These are phyloP conservation scores for Ceratina japonica DNA, from an alignment of 1,140 invertebrate genomes.

Conservation along the genomic window DNA sequence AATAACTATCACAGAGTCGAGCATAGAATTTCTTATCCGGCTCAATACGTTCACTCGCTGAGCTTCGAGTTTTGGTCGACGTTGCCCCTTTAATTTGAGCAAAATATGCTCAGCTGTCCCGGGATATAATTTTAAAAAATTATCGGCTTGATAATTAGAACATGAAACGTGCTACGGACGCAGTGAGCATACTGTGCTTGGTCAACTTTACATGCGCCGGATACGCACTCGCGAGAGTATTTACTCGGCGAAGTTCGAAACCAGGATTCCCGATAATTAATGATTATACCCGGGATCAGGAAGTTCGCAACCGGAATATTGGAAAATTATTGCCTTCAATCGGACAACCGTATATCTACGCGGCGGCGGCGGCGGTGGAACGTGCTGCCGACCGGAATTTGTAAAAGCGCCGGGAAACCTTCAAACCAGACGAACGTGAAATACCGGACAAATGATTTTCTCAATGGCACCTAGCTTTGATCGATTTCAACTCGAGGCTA, in stretches of 20 bases:
- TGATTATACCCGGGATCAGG: slow-evolving; percentile 60
- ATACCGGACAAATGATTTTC: slow-evolving; percentile 14
- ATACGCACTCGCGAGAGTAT: slow-evolving; percentile 45
- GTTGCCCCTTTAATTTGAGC: no score
- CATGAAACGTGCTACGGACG: slow-evolving; percentile 31
- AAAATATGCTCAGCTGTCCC: background rate
- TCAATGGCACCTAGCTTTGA: background rate
- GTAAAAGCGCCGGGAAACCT: slow-evolving; percentile 23
- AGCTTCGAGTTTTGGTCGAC: no score
- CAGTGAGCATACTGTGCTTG: slow-evolving; percentile 46
- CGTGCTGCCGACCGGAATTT: slow-evolving; percentile 28
- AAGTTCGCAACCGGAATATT: slow-evolving; percentile 56
- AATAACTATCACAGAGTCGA: no score
- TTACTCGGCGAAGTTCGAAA: slow-evolving; percentile 54
- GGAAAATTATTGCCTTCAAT: slow-evolving; percentile 56
- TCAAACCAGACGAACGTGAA: background rate
- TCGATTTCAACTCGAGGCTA: background rate
- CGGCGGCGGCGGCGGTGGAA: background rate
- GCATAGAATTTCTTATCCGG: no score
- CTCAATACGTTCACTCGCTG: no score
- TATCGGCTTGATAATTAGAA: background rate
- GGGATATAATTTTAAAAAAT: no score
- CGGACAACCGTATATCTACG: slow-evolving; percentile 39
- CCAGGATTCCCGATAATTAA: slow-evolving; percentile 61
- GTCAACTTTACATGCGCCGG: slow-evolving; percentile 27